Evolutionary conservation across 2,888 invertebrate species (phyloP), one percentile per base, ranked within the genome.

Genomic region (Epinotia demarniana): DNA sequence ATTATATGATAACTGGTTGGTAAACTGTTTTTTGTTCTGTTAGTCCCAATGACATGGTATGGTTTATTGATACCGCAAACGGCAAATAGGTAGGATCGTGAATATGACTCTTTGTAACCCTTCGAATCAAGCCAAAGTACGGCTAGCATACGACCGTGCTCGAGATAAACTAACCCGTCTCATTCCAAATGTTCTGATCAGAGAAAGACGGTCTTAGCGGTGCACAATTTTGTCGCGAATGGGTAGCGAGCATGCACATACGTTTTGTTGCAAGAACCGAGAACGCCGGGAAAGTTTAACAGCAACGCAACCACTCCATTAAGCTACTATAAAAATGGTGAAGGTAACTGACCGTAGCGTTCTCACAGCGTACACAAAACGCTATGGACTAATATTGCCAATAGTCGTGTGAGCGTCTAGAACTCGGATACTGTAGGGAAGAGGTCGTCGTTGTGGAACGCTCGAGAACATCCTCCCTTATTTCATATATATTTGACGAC

Each of bases 281-380:
- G 16, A 23, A 23, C 49, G 1, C 70, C 58, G 13, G 58, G 69
- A 70, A 74, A 64, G 71, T 71, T 71, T 43, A 55, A 58, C 58
- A 73, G 19, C 46, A 49, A n/a, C 53, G 16, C 33, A 61, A 72
- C 58, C 58, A 72, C 43, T 19, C 18, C 18, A 19, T 57, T 57
- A 57, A 12, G n/a, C 16, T 57, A 49, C 13, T 27, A 49, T 62
- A 71, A 71, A 60, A 67, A 67, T 62, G 57, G 61, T 43, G 43
- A 57, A 61, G 61, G 71, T 75, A 75, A 66, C 71, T 75, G 64
- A 71, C 61, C 75, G 61, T 66, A 39, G 3, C 63, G 58, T 64
- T 70, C 69, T 53, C 49, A 64, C 57, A 53, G 63, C 63, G 58
- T 39, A 19, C 53, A 63, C 70, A 66, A 64, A 60, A 46, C 66